A percentile compares a stretch with the other conserved stretches of the same genome.
Evolutionary conservation across 1,140 invertebrate genomes (phyloP).

Genomic region (Anoplolepis gracilipes): DNA sequence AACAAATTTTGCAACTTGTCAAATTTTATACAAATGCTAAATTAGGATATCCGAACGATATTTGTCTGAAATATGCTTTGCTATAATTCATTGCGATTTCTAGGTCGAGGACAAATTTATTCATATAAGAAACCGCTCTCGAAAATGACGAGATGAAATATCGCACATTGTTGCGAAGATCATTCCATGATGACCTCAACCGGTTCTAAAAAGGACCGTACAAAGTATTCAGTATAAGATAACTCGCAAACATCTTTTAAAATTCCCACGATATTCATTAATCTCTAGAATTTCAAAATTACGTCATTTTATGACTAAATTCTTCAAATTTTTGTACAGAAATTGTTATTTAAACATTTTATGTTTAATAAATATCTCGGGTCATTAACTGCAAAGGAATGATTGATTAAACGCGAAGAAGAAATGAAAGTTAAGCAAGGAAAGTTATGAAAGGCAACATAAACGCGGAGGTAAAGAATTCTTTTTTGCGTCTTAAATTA

Average conservation of each 20-base stretch:
- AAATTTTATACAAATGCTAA: not conserved
- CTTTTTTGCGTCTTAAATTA: not conserved
- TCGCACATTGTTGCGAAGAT: conserved; percentile 1
- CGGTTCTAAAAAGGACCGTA: not conserved
- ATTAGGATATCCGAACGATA: not conserved
- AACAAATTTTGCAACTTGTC: not conserved
- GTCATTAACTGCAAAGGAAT: not conserved
- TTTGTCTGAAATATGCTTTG: not conserved
- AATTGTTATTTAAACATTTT: not conserved
- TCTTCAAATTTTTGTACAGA: not conserved
- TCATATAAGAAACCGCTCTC: conserved; percentile 17
- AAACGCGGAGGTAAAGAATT: not conserved
- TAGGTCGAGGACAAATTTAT: conserved; percentile 21
- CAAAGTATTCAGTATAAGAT: not conserved
- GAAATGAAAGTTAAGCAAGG: conserved; percentile 22
- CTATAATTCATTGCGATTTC: not conserved
- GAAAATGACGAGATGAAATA: conserved; percentile 61
- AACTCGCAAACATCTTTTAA: not conserved
- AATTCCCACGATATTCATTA: too few species aligned
- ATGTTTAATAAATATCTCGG: not conserved
- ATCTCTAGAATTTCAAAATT: not conserved
- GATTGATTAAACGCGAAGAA: conserved; percentile 34
- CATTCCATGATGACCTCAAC: not conserved
- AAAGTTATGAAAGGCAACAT: conserved; percentile 24
- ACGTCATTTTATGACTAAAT: not conserved